Conservation (phyloP, 2,888 invertebrate species). For the Apeira syringaria region DNA sequence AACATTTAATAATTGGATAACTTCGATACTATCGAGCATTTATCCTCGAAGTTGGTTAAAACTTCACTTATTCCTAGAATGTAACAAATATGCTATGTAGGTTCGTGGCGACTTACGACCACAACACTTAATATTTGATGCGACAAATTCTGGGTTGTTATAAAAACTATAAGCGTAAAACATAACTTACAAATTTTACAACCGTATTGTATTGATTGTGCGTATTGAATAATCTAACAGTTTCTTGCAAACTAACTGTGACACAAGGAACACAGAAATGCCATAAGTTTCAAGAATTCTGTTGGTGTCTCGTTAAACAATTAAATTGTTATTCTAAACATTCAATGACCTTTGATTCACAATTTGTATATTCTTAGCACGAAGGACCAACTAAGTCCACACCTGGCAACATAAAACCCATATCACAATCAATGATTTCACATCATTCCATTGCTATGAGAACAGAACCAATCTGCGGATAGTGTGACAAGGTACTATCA, state of each 20-base stretch:
- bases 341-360: constrained; percentile 16
- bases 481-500: neutral
- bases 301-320: constrained; percentile 10
- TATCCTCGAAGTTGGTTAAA: too few species aligned
- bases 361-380: constrained; percentile 12
- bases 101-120: too few species aligned
- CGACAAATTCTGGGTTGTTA: constrained; percentile 3
- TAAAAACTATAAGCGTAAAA: neutral
- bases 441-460: neutral
- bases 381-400: neutral
- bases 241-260: constrained; percentile 7
- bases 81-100: too few species aligned
- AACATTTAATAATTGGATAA: too few species aligned
- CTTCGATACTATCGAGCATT: too few species aligned
- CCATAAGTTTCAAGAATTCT: constrained; percentile 11
- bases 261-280: constrained; percentile 10
- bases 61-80: too few species aligned
- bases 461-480: neutral
- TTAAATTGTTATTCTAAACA: constrained; percentile 16
- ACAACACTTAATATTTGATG: neutral
- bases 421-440: neutral
- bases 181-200: constrained; percentile 2
- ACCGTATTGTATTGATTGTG: constrained; percentile 8
- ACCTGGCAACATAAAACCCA: neutral
- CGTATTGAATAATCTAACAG: constrained; percentile 14